Conservation (phyloP, 2,888 invertebrate species). For the Schizaphis graminum region DNA sequence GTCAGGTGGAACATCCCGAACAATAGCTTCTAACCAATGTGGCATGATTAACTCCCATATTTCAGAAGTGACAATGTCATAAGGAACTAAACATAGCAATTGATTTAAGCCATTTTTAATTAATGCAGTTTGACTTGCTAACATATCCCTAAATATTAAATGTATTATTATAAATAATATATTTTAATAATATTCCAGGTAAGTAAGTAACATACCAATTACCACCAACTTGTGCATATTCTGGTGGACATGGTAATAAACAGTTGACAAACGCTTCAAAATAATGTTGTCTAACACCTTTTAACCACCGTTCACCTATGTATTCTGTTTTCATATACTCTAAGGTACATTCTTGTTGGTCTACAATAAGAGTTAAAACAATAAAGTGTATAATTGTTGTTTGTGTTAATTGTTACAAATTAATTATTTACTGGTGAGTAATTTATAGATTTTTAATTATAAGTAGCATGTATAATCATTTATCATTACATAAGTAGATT, state of each 20-base stretch:
- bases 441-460: background rate
- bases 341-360: constrained; percentile 80
- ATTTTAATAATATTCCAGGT: background rate
- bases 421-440: background rate
- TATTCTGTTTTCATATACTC: constrained; percentile 93
- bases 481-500: background rate
- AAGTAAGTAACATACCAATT: constrained; percentile 79
- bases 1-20: constrained; percentile 90
- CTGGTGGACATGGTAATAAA: constrained; percentile 94
- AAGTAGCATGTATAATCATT: background rate
- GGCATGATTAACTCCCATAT: constrained; percentile 99
- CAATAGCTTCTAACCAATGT: constrained; percentile 98
- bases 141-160: constrained; percentile 78
- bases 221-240: constrained; percentile 94
- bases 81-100: constrained; percentile 95
- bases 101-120: constrained; percentile 95
- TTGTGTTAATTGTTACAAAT: background rate
- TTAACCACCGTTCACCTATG: constrained; percentile 89
- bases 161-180: constrained; percentile 8
- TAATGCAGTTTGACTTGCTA: constrained; percentile 89
- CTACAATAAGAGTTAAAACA: constrained; percentile 65
- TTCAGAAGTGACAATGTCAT: constrained; percentile 95
- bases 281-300: constrained; percentile 84
- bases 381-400: background rate
- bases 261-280: constrained; percentile 93